A percentile compares a stretch with the other conserved stretches of the same genome.
Evolutionary conservation across 1,140 invertebrate genomes (phyloP).

Genomic region (Aphis craccivora): DNA sequence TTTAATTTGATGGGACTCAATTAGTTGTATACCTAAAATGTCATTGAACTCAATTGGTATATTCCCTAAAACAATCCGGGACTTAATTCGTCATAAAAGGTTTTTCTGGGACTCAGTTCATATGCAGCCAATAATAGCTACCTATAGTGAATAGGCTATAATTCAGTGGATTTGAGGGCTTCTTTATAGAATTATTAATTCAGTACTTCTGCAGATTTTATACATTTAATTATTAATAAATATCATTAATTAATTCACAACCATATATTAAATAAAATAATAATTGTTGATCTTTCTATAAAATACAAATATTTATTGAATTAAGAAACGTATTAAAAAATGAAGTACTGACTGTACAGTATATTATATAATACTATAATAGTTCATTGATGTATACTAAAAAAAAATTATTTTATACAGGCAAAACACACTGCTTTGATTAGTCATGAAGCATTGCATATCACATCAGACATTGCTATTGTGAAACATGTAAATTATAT

Average conservation of each 20-base stretch:
- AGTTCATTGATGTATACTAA: not conserved
- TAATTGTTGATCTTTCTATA: not conserved
- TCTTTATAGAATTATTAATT: too few species aligned
- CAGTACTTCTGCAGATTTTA: not conserved
- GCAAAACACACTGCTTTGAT: conserved; percentile 6
- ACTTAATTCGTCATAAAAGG: too few species aligned
- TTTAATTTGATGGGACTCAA: too few species aligned
- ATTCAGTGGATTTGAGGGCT: too few species aligned
- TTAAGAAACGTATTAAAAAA: not conserved
- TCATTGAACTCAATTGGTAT: too few species aligned
- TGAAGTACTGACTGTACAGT: not conserved
- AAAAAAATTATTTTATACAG: not conserved
- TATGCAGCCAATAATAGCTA: too few species aligned
- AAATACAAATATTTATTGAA: not conserved
- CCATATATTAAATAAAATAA: not conserved
- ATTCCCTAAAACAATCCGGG: too few species aligned
- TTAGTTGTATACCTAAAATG: too few species aligned
- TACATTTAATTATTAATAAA: not conserved
- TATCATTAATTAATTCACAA: not conserved
- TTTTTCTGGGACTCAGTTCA: too few species aligned
- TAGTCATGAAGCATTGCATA: not conserved
- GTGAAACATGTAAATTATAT: not conserved
- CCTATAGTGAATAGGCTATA: not conserved
- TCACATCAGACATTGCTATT: not conserved
- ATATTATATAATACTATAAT: not conserved